Percentiles rank a stretch among this genome's conserved stretches.
These are phyloP conservation scores for Chiridota heheva DNA, from an alignment of 35 echinoderm and acorn worm species.

Conservation along the genomic window DNA sequence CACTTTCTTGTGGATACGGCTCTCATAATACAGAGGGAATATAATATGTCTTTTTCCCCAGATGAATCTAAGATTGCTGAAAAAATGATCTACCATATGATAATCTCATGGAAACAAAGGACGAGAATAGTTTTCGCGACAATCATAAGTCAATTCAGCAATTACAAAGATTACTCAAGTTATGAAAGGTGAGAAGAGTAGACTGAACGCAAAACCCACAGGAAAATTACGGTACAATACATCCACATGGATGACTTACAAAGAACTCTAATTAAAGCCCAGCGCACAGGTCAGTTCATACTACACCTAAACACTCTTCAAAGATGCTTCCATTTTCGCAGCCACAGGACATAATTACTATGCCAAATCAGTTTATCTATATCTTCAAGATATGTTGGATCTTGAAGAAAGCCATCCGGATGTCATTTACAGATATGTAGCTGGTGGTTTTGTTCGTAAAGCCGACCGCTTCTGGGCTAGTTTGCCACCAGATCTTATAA, in stretches of 20 bases:
- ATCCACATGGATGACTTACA: conserved; percentile 38
- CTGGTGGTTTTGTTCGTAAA: conserved; percentile 23
- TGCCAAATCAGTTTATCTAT: conserved; percentile 33
- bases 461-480: conserved; percentile 63
- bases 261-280: neutral
- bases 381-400: conserved; percentile 48
- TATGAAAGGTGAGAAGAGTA: neutral
- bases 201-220: conserved; percentile 13
- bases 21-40: neutral
- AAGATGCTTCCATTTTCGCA: conserved; percentile 67
- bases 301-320: conserved; percentile 39
- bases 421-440: conserved; percentile 6
- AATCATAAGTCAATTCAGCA: neutral
- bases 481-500: conserved; percentile 43
- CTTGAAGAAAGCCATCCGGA: conserved; percentile 44
- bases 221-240: conserved; percentile 45
- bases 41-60: neutral
- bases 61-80: too few relatives aligned
- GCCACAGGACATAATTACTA: conserved; percentile 68
- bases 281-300: conserved; percentile 17
- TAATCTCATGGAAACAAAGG: neutral
- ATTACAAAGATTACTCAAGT: neutral
- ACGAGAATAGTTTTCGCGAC: neutral
- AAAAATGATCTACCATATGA: too few relatives aligned
- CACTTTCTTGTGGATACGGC: conserved; percentile 52